These are phyloP conservation scores for Platycheirus albimanus DNA, from an alignment of 2,888 invertebrate genomes.

Conservation along the genomic window DNA sequence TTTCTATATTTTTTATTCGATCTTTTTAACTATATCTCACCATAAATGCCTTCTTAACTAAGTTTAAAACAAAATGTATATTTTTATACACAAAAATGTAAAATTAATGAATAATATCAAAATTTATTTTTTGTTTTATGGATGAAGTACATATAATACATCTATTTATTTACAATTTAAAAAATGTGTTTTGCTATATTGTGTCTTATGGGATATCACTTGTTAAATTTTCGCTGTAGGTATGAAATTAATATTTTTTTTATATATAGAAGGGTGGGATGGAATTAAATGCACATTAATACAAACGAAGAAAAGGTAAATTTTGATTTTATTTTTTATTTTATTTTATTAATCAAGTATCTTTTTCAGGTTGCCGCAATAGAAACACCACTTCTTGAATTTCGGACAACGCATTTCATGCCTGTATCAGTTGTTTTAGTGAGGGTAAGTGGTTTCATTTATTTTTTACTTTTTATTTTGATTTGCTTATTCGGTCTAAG, in stretches of 20 bases:
- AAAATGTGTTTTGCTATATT: constrained; percentile 47
- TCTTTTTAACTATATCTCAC: constrained; percentile 29
- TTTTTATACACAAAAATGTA: constrained; percentile 4
- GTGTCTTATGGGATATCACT: too few relatives aligned
- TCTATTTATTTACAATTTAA: constrained; percentile 66
- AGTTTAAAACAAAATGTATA: constrained; percentile 41
- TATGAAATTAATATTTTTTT: too few relatives aligned
- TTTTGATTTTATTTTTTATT: background rate
- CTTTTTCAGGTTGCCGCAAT: constrained; percentile 2
- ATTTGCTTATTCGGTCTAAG: too few relatives aligned
- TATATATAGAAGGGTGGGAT: background rate
- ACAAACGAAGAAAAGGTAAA: background rate
- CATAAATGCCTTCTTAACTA: constrained; percentile 64
- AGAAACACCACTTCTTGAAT: too few relatives aligned
- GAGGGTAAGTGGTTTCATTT: background rate
- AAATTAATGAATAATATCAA: background rate
- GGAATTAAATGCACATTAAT: too few relatives aligned
- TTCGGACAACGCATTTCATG: too few relatives aligned
- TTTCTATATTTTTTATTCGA: constrained; percentile 8
- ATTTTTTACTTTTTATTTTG: background rate
- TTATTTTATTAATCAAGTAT: background rate
- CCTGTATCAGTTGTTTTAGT: background rate
- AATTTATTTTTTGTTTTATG: constrained; percentile 27
- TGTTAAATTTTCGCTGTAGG: too few relatives aligned
- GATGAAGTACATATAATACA: constrained; percentile 48